Evolutionary conservation across 2,888 invertebrate genomes (phyloP), one percentile per base, ranked within the genome.

Genomic region (Ametastegia equiseti): DNA sequence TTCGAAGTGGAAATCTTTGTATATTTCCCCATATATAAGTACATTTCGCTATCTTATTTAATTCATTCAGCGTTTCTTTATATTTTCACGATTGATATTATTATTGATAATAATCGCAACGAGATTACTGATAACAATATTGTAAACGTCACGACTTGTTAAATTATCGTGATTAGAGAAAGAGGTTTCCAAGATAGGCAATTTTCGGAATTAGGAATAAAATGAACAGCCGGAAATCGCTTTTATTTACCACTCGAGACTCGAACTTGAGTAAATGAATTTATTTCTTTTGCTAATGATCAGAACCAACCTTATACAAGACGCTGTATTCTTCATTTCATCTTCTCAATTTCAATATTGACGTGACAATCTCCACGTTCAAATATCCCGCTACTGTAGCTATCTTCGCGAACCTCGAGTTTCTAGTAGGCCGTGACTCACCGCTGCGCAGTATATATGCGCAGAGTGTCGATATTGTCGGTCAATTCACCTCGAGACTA

Each of bases 341-440:
- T 1, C 5, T 50, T 50, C n/a, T 50, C 45, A 45, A n/a, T 15
- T 15, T 45, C 45, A 13, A 1, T 15, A 2, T 45, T 0, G 13
- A 15, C 45, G 45, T 15, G 45, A 45, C 15, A 45, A n/a, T n/a
- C n/a, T 50, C 15, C 6, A 50, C 19, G 19, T 50, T 50, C 19
- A 7, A 50, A 50, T 19, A n/a, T 50, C 50, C 50, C 50, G 50
- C 50, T 50, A 50, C 19, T 7, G n/a, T n/a, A 50, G 50, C 19
- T 50, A 50, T 50, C 50, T n/a, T 50, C 50, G 19, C 50, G 15
- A 15, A 50, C 50, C 50, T 5, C 50, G 19, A 50, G 19, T 50
- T 50, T 50, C 50, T 50, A 50, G 50, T 50, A 50, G 50, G 50
- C 50, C 50, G 50, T 50, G 50, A 50, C 50, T 50, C 50, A 15